Evolutionary conservation across 2,113 vertebrate species (phyloP), one percentile per base, ranked within the genome.

Genomic region (Atherinomorus stipes): DNA sequence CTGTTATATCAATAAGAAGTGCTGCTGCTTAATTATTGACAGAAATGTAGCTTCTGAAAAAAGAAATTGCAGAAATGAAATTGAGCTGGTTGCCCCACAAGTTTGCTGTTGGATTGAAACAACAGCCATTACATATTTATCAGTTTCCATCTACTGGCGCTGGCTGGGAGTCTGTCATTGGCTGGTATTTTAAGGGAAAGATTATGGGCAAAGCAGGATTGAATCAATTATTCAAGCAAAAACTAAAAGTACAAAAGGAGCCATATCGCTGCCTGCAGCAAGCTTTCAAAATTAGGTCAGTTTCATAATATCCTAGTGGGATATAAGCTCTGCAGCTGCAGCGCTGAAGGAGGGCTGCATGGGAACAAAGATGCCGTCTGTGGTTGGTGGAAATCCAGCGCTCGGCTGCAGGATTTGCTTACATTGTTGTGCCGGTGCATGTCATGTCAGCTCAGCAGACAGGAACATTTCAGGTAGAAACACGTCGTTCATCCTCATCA

Each of bases 151-250:
- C 82, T 79, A 78, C 80, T 79, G 71, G 62, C 3, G 9, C 69
- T 75, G 80, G 68, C 80, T 44, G 47, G 15, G 84, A 73, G 71
- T 80, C 85, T 71, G 56, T 88, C 78, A 73, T 52, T 62, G 47
- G 65, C 67, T 72, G 50, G 38, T 74, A 64, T 81, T 82, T 80
- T 61, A 34, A 28, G 31, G 31, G 31, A 34, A 34, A 70, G 74
- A 91, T 91, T 91, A 85, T 76, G 84, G 58, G 65, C 69, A 51
- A 79, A 85, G 67, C 60, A 80, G 62, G 75, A 54, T 77, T 74
- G 83, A 91, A 92, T 93, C 81, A 92, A 93, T 94, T 93, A 94
- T 93, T 94, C 85, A 92, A 87, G 74, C 84, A 80, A 62, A 89
- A 91, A 89, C 85, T 79, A 88, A 83, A 86, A 89, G 87, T 84